Evolutionary conservation across 2,888 invertebrate species (phyloP), one percentile per base, ranked within the genome.

Genomic region (Geophilus truncorum): DNA sequence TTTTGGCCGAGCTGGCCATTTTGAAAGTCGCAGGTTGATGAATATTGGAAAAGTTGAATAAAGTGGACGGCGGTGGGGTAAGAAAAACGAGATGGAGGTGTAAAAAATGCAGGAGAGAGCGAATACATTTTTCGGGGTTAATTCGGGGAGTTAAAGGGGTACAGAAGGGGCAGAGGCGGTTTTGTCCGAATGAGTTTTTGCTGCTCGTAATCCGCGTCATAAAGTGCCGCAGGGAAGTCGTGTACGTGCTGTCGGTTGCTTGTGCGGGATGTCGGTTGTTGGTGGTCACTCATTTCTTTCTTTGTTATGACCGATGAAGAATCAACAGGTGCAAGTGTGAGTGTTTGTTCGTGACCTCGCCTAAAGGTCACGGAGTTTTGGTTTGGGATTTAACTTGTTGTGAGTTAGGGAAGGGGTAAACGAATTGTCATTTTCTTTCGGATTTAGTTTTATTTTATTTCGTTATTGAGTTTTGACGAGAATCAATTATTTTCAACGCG

Each of bases 11-110:
- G 57, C 18, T 23, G 57, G 57, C 57, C 57, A 57, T 57, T 57
- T 57, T 18, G 23, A 21, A 7, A 57, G 57, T 18, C 57, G 23
- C 57, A 5, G 57, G 57, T n/a, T 57, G 57, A 57, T 57, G 57
- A 57, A 57, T 57, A 57, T 57, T 57, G 57, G 57, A 57, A 57
- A 57, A 57, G 57, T 57, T 57, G 57, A 57, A 57, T 57, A 57
- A 57, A 57, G 23, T 21, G n/a, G n/a, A n/a, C n/a, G n/a, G n/a
- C n/a, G 57, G 18, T 57, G 10, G 36, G 5, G 34, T 9, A 15
- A 12, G 15, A 40, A 34, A 40, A 15, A 40, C 15, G 36, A 40
- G 36, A 40, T 40, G 36, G 15, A 40, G 36, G 36, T 40, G 36
- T 40, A 40, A 40, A 40, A 40, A 40, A 40, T 40, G 2, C 15